Evolutionary conservation across 2,797 vertebrate genomes (phyloP), one percentile per base, ranked within the genome.

Genomic region (Otolemur crassicaudatus): DNA sequence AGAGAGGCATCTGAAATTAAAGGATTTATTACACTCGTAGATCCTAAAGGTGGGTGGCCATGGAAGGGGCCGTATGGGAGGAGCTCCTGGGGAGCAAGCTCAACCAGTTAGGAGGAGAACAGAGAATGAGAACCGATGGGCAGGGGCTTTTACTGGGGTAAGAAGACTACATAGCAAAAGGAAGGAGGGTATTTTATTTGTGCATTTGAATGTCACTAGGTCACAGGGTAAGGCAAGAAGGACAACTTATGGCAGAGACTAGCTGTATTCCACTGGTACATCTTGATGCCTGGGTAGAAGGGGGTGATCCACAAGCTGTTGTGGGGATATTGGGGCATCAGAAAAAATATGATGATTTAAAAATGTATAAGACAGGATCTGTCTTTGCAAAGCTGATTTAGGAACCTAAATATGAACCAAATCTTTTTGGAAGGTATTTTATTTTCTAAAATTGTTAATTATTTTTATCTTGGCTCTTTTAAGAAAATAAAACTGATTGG

Each of bases 381-480:
- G 0, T 87, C 23, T 72, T 87, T 56, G 65, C 22, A 93, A 76
- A 95, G 20, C 49, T 76, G 60, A 82, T 77, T 91, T 46, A 58
- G 17, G 43, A 80, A 88, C 3, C 14, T 17, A 81, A 69, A 29
- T 65, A 53, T 77, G 43, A 77, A 91, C 46, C 14, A 77, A 40
- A 77, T 90, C 31, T 46, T 73, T 63, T 95, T 90, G 75, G 49
- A 65, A 56, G 25, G 13, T 61, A 65, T 70, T 87, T 96, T 63
- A 17, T 60, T 85, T 88, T 82, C 25, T 85, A 82, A 53, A 14
- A 77, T 60, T 77, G n/a, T 49, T 93, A 46, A 87, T 91, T 95
- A 70, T 40, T 91, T 91, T 85, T 83, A 14, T 90, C 11, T 79
- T 79, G 7, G 20, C 58, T 87, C 27, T n/a, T 87, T 46, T 67